A percentile compares a stretch with the other conserved stretches of the same genome.
Evolutionary conservation across 2,113 vertebrate species (phyloP).

Genomic region (Siphamia tubifer): DNA sequence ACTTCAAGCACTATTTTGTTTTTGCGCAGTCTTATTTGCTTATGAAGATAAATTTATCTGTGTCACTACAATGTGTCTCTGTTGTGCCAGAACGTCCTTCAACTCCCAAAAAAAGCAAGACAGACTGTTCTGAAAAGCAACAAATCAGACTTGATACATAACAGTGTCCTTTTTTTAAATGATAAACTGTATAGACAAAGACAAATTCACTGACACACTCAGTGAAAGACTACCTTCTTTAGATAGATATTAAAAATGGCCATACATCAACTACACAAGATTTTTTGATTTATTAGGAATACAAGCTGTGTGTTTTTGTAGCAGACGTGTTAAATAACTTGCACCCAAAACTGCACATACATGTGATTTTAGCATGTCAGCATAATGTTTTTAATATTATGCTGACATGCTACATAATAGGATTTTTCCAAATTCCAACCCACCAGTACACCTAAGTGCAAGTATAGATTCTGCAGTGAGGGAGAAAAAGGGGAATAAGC

Average conservation of each 20-base stretch:
- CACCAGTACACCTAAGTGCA: not conserved
- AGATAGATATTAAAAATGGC: not conserved
- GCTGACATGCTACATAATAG: not conserved
- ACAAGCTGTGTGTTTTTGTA: not conserved
- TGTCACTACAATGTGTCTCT: constrained; percentile 17
- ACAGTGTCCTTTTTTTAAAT: not conserved
- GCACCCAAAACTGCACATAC: constrained; percentile 5
- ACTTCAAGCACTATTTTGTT: constrained; percentile 27
- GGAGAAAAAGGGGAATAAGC: not conserved
- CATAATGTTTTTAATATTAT: too few relatives aligned
- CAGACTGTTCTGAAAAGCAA: constrained; percentile 45
- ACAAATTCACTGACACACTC: too few relatives aligned
- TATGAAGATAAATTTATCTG: constrained; percentile 17
- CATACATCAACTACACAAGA: not conserved
- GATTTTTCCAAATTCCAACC: constrained; percentile 2
- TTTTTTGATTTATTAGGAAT: not conserved
- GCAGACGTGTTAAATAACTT: constrained; percentile 40
- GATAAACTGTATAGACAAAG: not conserved
- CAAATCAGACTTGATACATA: constrained; percentile 9
- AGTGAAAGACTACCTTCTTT: not conserved
- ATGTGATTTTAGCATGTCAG: constrained; percentile 51
- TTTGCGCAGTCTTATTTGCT: constrained; percentile 26
- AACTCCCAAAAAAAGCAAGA: not conserved
- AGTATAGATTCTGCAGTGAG: not conserved
- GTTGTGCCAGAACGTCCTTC: not conserved